Evolutionary conservation across 2,888 invertebrate genomes (phyloP).

Genomic region (Hofmannophila pseudospretella): DNA sequence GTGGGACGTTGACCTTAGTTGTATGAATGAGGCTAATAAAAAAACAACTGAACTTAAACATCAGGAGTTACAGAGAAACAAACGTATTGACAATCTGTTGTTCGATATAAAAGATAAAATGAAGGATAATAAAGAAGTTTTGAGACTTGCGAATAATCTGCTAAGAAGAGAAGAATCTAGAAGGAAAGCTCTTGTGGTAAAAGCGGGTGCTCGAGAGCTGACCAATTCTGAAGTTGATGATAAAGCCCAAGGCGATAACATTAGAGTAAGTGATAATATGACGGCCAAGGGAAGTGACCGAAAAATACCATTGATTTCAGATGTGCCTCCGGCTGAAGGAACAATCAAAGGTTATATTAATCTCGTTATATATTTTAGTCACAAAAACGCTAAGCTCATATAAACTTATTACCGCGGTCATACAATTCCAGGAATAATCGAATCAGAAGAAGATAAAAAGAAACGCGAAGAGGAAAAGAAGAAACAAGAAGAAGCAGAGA

Average conservation of each 20-base stretch:
- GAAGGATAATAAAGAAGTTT: conserved; percentile 65
- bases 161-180: conserved; percentile 47
- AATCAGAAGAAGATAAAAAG: conserved; percentile 19
- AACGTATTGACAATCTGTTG: conserved; percentile 54
- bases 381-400: too few species aligned
- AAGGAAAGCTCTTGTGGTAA: conserved; percentile 27
- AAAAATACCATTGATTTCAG: conserved; percentile 7
- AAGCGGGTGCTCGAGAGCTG: conserved; percentile 24
- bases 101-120: conserved; percentile 62
- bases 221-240: conserved; percentile 30
- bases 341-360: conserved; percentile 13
- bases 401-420: too few species aligned
- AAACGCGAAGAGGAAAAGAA: conserved; percentile 29
- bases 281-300: too few species aligned
- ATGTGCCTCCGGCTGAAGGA: conserved; percentile 16
- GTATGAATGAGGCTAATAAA: conserved; percentile 27
- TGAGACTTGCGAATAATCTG: conserved; percentile 55
- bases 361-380: too few species aligned
- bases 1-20: conserved; percentile 42
- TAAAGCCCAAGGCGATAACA: conserved; percentile 50
- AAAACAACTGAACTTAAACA: conserved; percentile 34
- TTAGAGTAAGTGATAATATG: conserved; percentile 14
- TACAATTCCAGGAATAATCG: conserved; percentile 2
- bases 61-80: conserved; percentile 43
- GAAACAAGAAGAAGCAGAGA: conserved; percentile 37